Evolutionary conservation across 2,797 vertebrate genomes (phyloP), one percentile per base, ranked within the genome.

Genomic region (Hafferia zeledoni): DNA sequence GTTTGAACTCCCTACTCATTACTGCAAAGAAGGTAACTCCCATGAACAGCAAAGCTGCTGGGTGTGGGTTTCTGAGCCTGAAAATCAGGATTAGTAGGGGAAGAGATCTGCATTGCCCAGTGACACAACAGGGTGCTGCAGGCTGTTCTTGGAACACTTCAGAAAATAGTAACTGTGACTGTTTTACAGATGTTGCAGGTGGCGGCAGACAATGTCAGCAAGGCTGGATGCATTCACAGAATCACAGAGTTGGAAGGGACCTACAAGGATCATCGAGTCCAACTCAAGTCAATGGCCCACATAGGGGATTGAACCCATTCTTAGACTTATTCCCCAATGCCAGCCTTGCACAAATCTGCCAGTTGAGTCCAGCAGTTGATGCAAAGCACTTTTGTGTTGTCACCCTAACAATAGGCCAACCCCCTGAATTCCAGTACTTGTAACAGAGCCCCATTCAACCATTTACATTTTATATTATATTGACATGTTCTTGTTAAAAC

Each of bases 41-140:
- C 75, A 60, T 3, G 13, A 91, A 60, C 7, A 80, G 68, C 87
- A 89, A 78, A 83, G 46, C 60, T 83, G 59, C 57, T 89, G 92
- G 83, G 93, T 68, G 89, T 93, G 84, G 81, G 63, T 4, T 91
- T 90, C 22, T 20, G 46, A 52, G 75, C 93, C 1, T 87, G 96
- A 95, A 97, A 95, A 91, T 92, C 92, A 94, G 87, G 96, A 77
- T 95, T 46, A 35, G 70, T n/a, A 75, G 52, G 77, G 81, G 72
- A 94, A 77, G 47, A 85, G 75, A 80, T 75, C 53, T 50, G 84
- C 87, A 64, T 47, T 89, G 76, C 71, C 19, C n/a, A 16, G 63
- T 79, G 79, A 89, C 78, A 79, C 84, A 90, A 8, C 46, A 63
- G 68, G 37, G 69, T 5, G 3, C 46, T 88, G 83, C 69, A 76